Base-by-base conservation (phyloP, 2,888 invertebrate species). In the Anaspis maculata region DNA sequence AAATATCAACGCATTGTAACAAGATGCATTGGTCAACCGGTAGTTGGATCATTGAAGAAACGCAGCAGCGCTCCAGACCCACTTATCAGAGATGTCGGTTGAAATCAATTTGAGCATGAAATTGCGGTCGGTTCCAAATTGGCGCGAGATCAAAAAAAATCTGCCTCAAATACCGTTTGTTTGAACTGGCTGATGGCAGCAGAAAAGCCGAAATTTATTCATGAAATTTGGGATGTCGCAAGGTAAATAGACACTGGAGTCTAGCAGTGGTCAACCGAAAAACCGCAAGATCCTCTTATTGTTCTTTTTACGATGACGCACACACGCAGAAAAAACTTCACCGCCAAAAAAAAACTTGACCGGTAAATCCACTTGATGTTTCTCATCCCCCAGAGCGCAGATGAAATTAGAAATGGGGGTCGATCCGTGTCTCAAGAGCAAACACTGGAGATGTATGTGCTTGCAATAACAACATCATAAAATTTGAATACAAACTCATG, bases 1-100 rank as follows among this genome's bases (percentile, higher is more conserved):
- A 55, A 55, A 55, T 55, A 53, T 54, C 13, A 39, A 33, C 36
- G 30, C 27, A 44, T 52, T 49, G 45, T 48, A 30, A 33, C 39
- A 42, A 39, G 41, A 39, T 32, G 41, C 45, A 24, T 39, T 46
- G 48, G 42, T 40, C 41, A 45, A 48, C 49, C 44, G 49, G 46
- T 46, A 44, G 39, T 27, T 41, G 36, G 41, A 29, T 30, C 34
- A 37, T 21, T 29, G 14, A 29, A 35, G 41, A 39, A 44, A 39
- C 33, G 33, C 39, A 34, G 28, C 35, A 34, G 29, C n/a, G 19
- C 19, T 19, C 19, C 5, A 9, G 19, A 19, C 33, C 32, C 34
- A 34, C 34, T 39, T 42, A 30, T 16, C 28, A 39, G 10, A 10
- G 30, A 37, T 32, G 39, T 37, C 42, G 37, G 42, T 41, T 42